Base-by-base conservation (phyloP, 2,888 invertebrate species). In the Eupithecia exiguata region DNA sequence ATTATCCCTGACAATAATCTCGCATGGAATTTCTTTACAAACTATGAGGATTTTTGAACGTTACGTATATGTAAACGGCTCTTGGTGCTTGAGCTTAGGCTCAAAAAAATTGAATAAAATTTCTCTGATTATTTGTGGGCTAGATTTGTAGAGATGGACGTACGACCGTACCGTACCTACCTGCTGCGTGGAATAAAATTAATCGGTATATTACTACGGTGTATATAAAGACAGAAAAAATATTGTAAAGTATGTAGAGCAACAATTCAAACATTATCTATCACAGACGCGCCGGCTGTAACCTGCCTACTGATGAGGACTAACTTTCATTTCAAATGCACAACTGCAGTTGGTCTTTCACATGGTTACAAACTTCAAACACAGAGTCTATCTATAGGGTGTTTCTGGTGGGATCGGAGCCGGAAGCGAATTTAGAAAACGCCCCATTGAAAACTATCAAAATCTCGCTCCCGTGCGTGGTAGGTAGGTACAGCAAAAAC, bases 1-100 rank as follows among this genome's bases (percentile, higher is more conserved):
- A 35, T 80, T 76, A 70, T 77, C 75, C 49, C 70, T 70, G 70
- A 71, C 74, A 70, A 69, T 75, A 35, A 69, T 72, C 35, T 40
- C 38, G 21, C 58, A 43, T 38, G 66, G 35, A 53, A 73, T 16
- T 69, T 62, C 14, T 69, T 53, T 1, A 66, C 38, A 10, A 63
- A 63, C 61, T 62, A 35, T 62, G 62, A 62, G 9, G 9, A 18
- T 35, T 35, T 62, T 35, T 16, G 61, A 35, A 61, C 16, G 30
- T 6, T 6, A 30, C 1, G n/a, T 49, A 49, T n/a, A 12, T 21
- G 4, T 5, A 53, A 53, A 53, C 21, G 12, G 10, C 10, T 21
- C 53, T n/a, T 49, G 18, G 3, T 46, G 7, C 6, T 46, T 3
- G 12, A n/a, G n/a, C n/a, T n/a, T n/a, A n/a, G n/a, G n/a, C n/a